phyloP scores from a whole-genome alignment of 2,797 vertebrate species.

The Thaleichthys pacificus region DNA sequence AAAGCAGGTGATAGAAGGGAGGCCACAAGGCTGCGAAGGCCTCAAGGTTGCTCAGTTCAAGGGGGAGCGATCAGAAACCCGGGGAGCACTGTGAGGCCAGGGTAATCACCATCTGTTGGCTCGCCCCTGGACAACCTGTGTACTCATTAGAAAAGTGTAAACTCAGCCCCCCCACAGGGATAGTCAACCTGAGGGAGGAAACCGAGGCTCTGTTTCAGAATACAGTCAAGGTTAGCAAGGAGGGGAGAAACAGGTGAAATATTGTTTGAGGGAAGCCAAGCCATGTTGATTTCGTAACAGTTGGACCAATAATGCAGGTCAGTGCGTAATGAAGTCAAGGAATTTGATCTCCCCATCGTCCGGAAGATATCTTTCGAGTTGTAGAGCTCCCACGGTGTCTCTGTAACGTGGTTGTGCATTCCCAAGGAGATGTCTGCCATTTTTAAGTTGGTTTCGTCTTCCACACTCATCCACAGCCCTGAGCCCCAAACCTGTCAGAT shows the following conservation, averaged over 20 bases:
- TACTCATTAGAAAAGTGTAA: conserved; percentile 38
- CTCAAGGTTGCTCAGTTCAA: neutral
- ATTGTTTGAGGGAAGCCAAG: too few relatives aligned
- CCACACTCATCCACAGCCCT: neutral
- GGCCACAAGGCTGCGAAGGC: neutral
- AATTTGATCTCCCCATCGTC: neutral
- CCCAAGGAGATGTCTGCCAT: neutral
- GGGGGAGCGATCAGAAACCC: conserved; percentile 24
- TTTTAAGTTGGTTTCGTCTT: neutral
- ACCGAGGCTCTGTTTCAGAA: too few relatives aligned
- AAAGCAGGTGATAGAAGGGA: too few relatives aligned
- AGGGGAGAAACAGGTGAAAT: too few relatives aligned
- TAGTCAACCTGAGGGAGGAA: neutral
- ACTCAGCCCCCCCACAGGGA: conserved; percentile 22
- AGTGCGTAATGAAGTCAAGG: neutral
- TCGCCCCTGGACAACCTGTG: conserved; percentile 33
- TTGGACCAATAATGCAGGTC: too few relatives aligned
- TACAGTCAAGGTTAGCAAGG: too few relatives aligned
- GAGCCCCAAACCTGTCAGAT: neutral
- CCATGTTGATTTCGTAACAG: too few relatives aligned
- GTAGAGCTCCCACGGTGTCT: too few relatives aligned
- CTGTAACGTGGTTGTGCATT: too few relatives aligned
- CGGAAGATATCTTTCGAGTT: neutral
- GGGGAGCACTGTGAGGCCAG: conserved; percentile 35
- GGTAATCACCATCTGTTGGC: conserved; percentile 51